phyloP scores from a whole-genome alignment of 2,113 vertebrate genomes.

The Oreotrochilus melanogaster region DNA sequence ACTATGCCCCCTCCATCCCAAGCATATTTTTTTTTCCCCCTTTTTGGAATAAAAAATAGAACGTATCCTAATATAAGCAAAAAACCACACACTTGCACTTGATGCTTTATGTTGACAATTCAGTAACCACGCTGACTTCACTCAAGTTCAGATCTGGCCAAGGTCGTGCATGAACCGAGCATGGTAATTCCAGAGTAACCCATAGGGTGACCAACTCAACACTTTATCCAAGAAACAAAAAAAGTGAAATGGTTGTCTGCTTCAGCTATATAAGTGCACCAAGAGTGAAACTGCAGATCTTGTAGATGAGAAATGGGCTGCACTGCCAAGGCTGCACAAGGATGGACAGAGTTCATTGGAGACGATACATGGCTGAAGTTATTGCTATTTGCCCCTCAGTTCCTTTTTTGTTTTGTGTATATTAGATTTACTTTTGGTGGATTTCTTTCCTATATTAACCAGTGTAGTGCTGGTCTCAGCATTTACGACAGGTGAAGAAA shows the following conservation, averaged over 20 bases:
- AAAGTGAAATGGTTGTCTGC: rapidly evolving
- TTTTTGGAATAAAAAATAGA: background rate
- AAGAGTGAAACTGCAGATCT: background rate
- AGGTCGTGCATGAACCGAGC: background rate
- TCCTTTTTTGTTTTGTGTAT: background rate
- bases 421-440: background rate
- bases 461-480: background rate
- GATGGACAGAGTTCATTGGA: background rate
- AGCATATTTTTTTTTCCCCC: background rate
- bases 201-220: background rate
- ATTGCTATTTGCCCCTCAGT: slow-evolving; percentile 45
- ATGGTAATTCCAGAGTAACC: background rate
- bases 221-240: background rate
- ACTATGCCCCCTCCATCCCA: background rate
- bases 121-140: background rate
- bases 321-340: background rate
- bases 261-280: background rate
- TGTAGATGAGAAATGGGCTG: background rate
- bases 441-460: background rate
- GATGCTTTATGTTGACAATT: background rate
- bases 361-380: background rate
- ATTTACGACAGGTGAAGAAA: background rate
- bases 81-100: background rate
- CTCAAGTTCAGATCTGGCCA: background rate
- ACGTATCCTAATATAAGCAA: background rate